These are phyloP conservation scores for Chiridota heheva DNA, from an alignment of 35 echinoderm and acorn worm genomes.

Conservation along the genomic window DNA sequence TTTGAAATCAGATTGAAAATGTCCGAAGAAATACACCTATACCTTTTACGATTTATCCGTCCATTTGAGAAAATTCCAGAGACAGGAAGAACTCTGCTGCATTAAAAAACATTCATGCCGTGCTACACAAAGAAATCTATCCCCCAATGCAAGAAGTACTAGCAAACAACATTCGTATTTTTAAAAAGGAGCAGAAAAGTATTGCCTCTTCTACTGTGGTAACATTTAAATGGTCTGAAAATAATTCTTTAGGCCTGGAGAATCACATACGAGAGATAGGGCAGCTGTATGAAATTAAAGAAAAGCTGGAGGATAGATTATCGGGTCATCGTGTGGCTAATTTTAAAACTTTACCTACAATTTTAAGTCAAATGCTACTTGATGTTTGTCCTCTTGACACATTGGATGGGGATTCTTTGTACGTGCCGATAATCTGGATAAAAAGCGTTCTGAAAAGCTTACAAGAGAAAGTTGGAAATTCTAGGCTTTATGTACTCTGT, in stretches of 20 bases:
- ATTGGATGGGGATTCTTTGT: conserved; percentile 17
- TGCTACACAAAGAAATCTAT: no score
- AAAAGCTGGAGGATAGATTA: background rate
- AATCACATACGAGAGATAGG: conserved; percentile 21
- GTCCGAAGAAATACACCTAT: no score
- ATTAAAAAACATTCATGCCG: no score
- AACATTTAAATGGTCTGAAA: no score
- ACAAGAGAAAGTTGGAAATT: background rate
- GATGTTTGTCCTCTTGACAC: background rate
- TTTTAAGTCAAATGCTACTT: background rate
- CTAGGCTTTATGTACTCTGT: background rate
- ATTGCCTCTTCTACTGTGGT: no score
- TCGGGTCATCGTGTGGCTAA: background rate
- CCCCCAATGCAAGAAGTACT: no score
- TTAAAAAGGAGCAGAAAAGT: no score
- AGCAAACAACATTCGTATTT: no score
- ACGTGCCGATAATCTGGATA: conserved; percentile 3
- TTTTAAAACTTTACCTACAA: background rate
- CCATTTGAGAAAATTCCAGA: no score
- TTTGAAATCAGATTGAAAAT: no score
- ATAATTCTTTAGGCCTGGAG: conserved; percentile 22
- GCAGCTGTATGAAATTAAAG: background rate
- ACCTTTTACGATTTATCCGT: no score
- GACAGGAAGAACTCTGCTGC: no score
- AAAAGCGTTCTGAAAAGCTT: conserved; percentile 7